Conservation (phyloP, 2,888 invertebrate genomes). For the Cryptus viduatorius region DNA sequence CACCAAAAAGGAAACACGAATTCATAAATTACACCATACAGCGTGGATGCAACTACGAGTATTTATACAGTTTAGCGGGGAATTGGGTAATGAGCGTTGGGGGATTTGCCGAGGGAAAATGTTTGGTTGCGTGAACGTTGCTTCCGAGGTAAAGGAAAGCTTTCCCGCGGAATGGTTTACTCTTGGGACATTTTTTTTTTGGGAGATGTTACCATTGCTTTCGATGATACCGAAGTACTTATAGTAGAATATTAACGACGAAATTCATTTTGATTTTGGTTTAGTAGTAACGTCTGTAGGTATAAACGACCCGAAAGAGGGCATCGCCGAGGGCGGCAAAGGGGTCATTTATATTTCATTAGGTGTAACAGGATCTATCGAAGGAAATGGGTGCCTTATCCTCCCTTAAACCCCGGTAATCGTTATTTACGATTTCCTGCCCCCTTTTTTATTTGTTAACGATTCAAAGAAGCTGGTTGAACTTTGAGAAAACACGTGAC, state of each 20-base stretch:
- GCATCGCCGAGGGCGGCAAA: background rate
- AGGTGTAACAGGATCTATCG: background rate
- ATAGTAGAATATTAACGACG: slow-evolving; percentile 26
- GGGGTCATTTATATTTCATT: background rate
- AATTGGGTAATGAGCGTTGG: background rate
- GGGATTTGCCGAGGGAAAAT: slow-evolving; percentile 5
- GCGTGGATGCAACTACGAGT: background rate
- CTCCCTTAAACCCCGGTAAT: background rate
- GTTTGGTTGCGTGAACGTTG: background rate
- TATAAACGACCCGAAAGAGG: background rate
- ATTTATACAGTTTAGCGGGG: background rate
- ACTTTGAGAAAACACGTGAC: background rate
- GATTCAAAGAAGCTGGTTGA: background rate
- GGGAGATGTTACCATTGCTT: background rate
- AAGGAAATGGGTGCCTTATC: background rate
- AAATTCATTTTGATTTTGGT: slow-evolving; percentile 26
- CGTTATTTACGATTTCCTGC: slow-evolving; percentile 36
- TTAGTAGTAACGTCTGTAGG: background rate
- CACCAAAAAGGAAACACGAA: background rate
- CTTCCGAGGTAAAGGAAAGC: background rate
- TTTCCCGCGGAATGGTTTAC: no score
- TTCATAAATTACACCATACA: slow-evolving; percentile 48
- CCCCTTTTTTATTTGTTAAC: background rate
- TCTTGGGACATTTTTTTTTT: background rate
- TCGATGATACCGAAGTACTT: background rate